Percentiles rank a stretch among this genome's conserved stretches.
Evolutionary conservation across 92 coral and sea anemone genomes (phyloP).

Genomic region (Siderastrea radians): DNA sequence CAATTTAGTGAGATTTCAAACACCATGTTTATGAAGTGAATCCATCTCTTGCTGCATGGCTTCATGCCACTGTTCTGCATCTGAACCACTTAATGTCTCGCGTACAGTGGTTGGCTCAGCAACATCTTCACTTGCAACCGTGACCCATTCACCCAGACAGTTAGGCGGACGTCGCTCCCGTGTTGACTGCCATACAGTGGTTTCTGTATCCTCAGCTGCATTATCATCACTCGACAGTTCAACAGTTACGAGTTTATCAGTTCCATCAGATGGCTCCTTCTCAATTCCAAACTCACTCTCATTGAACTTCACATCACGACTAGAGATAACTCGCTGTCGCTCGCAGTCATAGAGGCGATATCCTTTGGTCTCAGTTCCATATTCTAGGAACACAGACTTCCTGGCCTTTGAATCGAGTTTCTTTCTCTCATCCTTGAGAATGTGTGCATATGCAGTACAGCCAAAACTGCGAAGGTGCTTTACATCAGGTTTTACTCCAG

Average conservation of each 20-base stretch:
- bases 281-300: conserved; percentile 56
- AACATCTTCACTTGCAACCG: conserved; percentile 52
- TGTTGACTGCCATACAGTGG: conserved; percentile 42
- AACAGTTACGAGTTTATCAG: conserved; percentile 31
- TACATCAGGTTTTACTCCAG: conserved; percentile 61
- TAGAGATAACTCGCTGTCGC: conserved; percentile 47
- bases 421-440: conserved; percentile 76
- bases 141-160: conserved; percentile 68
- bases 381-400: conserved; percentile 68
- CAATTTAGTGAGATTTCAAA: conserved; percentile 58
- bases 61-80: conserved; percentile 61
- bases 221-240: conserved; percentile 64
- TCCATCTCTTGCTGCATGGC: conserved; percentile 69
- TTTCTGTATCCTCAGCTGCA: conserved; percentile 15
- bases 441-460: conserved; percentile 77
- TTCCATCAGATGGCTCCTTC: conserved; percentile 41
- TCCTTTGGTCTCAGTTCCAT: conserved; percentile 68
- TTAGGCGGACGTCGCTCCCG: conserved; percentile 64
- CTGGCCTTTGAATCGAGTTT: conserved; percentile 72
- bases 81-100: conserved; percentile 61
- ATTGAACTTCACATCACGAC: conserved; percentile 66
- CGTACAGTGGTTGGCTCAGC: conserved; percentile 56
- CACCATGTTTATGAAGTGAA: conserved; percentile 61
- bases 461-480: conserved; percentile 60
- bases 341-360: conserved; percentile 64